Evolutionary conservation across 2,113 vertebrate species (phyloP).

Genomic region (Onychostoma macrolepis): DNA sequence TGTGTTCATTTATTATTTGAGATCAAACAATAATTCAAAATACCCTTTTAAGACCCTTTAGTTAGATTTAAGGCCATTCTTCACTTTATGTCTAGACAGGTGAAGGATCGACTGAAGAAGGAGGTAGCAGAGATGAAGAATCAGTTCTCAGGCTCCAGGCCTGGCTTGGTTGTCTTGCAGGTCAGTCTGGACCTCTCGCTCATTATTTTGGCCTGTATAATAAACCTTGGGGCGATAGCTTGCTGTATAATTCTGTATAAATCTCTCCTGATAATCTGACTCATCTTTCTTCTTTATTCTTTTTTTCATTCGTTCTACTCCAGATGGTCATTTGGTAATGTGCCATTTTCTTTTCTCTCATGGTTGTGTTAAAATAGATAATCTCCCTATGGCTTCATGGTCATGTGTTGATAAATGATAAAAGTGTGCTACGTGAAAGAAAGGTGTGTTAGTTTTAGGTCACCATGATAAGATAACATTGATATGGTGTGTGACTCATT

Average conservation of each 20-base stretch:
- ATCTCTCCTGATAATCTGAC: slow-evolving; percentile 22
- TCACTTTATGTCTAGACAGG: slow-evolving; percentile 74
- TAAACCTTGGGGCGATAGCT: neutral
- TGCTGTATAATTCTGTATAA: neutral
- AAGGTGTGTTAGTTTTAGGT: slow-evolving; percentile 20
- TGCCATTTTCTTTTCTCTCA: slow-evolving; percentile 26
- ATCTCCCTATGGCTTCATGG: slow-evolving; percentile 10
- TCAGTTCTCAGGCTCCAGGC: slow-evolving; percentile 82
- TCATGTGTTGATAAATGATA: slow-evolving; percentile 29
- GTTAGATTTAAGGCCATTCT: neutral
- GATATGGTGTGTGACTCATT: neutral
- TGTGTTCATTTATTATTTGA: neutral
- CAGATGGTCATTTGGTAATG: slow-evolving; percentile 48
- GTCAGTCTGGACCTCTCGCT: slow-evolving; percentile 65
- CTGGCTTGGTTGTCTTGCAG: slow-evolving; percentile 90
- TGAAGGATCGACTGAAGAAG: slow-evolving; percentile 82
- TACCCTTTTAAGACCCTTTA: neutral
- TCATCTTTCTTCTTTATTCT: slow-evolving; percentile 21
- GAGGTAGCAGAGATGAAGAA: slow-evolving; percentile 82
- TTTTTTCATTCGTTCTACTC: slow-evolving; percentile 22
- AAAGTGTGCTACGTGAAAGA: slow-evolving; percentile 3
- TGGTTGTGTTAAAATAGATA: slow-evolving; percentile 18
- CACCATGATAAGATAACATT: slow-evolving; percentile 5
- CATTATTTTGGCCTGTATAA: neutral
- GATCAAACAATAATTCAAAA: neutral